Evolutionary conservation across 2,888 invertebrate species (phyloP).

Genomic region (Pristionchus fissidentatus): DNA sequence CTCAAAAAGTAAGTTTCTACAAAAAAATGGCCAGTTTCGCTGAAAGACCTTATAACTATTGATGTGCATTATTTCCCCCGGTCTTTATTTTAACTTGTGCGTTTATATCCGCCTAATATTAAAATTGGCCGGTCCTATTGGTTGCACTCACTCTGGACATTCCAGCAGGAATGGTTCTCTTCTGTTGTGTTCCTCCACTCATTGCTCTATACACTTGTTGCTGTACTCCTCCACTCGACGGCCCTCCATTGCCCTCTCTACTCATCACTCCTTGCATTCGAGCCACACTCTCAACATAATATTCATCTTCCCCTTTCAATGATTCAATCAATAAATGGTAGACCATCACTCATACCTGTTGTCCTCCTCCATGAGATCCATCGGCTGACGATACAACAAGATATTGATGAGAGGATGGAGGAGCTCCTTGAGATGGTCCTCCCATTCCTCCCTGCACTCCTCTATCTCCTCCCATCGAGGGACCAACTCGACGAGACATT

Average conservation of each 20-base stretch:
- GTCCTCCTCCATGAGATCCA: neutral
- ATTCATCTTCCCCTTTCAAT: neutral
- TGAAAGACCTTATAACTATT: too few relatives aligned
- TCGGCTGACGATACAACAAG: too few relatives aligned
- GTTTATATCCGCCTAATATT: too few relatives aligned
- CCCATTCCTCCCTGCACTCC: neutral
- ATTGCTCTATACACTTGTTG: constrained; percentile 1
- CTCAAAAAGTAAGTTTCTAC: neutral
- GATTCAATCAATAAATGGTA: too few relatives aligned
- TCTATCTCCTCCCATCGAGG: constrained; percentile 3
- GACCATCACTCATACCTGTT: neutral
- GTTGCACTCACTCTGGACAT: neutral
- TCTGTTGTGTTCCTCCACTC: neutral
- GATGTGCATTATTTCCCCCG: too few relatives aligned
- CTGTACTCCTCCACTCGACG: neutral
- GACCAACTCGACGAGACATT: constrained; percentile 21
- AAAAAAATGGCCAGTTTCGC: too few relatives aligned
- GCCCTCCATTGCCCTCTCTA: neutral
- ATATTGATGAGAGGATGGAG: neutral
- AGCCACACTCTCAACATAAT: neutral
- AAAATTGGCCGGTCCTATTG: too few relatives aligned
- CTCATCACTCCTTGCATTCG: neutral
- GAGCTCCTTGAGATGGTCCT: neutral
- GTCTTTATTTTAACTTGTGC: too few relatives aligned
- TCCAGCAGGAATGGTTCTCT: constrained; percentile 11